A percentile compares a stretch with the other conserved stretches of the same genome.
phyloP scores from a whole-genome alignment of 1,140 invertebrate genomes.

The Dreissena polymorpha region DNA sequence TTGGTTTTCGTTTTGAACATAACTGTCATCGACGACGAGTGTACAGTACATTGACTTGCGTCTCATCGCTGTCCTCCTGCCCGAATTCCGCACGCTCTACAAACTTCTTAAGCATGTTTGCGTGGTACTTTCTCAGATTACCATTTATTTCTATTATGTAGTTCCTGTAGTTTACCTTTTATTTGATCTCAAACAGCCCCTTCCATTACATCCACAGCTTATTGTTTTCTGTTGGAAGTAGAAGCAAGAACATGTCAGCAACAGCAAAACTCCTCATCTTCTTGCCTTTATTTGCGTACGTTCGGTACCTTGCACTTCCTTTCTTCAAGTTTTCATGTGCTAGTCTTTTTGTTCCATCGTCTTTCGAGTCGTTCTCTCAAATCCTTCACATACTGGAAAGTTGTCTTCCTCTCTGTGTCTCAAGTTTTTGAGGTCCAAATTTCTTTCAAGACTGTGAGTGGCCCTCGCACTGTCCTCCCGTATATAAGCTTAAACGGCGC shows the following conservation, averaged over 20 bases:
- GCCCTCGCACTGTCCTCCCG: conserved; percentile 64
- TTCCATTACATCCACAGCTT: conserved; percentile 57
- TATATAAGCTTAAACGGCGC: too few relatives aligned
- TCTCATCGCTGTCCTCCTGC: too few relatives aligned
- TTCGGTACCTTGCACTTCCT: too few relatives aligned
- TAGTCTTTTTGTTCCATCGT: conserved; percentile 50
- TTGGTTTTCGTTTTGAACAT: too few relatives aligned
- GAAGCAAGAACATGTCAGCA: conserved; percentile 52
- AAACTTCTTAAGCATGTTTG: conserved; percentile 52
- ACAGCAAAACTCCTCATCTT: conserved; percentile 43
- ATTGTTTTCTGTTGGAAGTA: conserved; percentile 57
- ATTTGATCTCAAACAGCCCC: conserved; percentile 45
- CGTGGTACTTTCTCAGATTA: conserved; percentile 35
- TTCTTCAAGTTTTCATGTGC: conserved; percentile 48
- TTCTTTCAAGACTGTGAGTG: conserved; percentile 65
- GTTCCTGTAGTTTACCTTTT: conserved; percentile 23
- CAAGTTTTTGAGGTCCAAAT: conserved; percentile 63
- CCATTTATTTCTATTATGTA: conserved; percentile 40
- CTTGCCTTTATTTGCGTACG: conserved; percentile 46
- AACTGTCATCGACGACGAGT: too few relatives aligned
- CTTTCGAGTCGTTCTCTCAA: conserved; percentile 57
- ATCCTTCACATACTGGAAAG: conserved; percentile 62
- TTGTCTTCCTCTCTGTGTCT: conserved; percentile 44
- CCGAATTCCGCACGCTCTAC: neutral
- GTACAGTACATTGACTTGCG: too few relatives aligned